A percentile compares a stretch with the other conserved stretches of the same genome.
These are phyloP conservation scores for Petrocephalus zakoni DNA, from an alignment of 2,113 vertebrate species.

Conservation along the genomic window DNA sequence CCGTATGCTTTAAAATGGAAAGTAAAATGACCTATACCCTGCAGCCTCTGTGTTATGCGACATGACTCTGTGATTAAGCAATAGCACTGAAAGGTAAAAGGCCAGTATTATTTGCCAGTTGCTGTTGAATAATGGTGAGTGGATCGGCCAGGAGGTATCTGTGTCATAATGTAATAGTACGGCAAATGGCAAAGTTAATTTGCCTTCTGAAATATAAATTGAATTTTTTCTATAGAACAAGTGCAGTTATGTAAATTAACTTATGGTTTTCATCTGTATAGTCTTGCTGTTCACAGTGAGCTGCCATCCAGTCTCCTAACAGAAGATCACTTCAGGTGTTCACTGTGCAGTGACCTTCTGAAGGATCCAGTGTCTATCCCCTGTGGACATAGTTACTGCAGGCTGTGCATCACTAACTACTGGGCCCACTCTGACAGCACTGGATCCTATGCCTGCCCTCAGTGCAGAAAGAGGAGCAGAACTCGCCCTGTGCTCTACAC, in stretches of 20 bases:
- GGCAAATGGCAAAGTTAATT: not conserved
- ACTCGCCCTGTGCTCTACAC: not conserved
- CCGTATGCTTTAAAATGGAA: too few relatives aligned
- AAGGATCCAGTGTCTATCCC: too few relatives aligned
- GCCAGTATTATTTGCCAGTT: too few relatives aligned
- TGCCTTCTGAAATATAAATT: not conserved
- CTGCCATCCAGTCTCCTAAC: not conserved
- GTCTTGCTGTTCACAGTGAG: not conserved
- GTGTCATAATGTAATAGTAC: too few relatives aligned
- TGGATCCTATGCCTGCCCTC: not conserved
- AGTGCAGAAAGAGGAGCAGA: conserved; percentile 17
- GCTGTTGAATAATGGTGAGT: too few relatives aligned
- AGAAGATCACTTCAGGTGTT: conserved; percentile 20
- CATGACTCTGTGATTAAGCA: too few relatives aligned
- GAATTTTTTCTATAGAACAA: not conserved
- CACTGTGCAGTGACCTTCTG: not conserved
- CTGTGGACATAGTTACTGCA: not conserved
- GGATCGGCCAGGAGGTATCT: too few relatives aligned
- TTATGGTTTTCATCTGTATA: not conserved
- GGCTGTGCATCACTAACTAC: conserved; percentile 14
- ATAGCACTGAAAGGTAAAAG: too few relatives aligned
- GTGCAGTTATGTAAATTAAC: not conserved
- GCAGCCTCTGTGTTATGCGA: too few relatives aligned
- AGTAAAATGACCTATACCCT: too few relatives aligned
- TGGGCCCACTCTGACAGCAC: not conserved